A percentile compares a stretch with the other conserved stretches of the same genome.
phyloP scores from a whole-genome alignment of 2,797 vertebrate genomes.

The Leptoclinus maculatus region DNA sequence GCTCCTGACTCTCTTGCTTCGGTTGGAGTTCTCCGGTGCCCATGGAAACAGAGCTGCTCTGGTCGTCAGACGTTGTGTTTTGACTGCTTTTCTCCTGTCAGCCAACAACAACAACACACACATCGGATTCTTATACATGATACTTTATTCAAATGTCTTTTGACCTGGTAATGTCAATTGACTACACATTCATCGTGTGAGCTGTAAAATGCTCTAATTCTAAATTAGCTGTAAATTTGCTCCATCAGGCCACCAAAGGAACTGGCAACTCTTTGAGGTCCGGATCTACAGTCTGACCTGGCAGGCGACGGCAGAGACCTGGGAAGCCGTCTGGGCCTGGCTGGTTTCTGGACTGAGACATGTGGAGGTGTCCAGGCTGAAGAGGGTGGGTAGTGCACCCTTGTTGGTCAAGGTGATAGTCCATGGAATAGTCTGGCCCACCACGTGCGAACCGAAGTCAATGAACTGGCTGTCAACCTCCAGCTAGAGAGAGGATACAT shows the following conservation, averaged over 20 bases:
- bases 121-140: background rate
- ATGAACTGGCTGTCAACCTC: conserved; percentile 89
- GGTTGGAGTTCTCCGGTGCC: conserved; percentile 33
- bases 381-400: conserved; percentile 88
- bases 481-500: conserved; percentile 81
- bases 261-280: background rate
- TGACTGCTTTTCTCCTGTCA: conserved; percentile 51
- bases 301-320: conserved; percentile 32
- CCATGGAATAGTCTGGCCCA: conserved; percentile 90
- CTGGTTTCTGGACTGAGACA: conserved; percentile 53
- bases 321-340: conserved; percentile 39
- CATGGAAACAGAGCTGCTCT: conserved; percentile 7
- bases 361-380: conserved; percentile 78
- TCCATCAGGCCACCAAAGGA: conserved; percentile 2
- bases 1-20: conserved; percentile 33
- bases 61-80: conserved; percentile 16
- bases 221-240: background rate
- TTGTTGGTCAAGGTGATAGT: conserved; percentile 89
- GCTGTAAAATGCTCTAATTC: background rate
- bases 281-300: conserved; percentile 68
- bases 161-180: background rate
- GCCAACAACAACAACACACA: conserved; percentile 30
- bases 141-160: background rate
- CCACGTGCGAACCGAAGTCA: conserved; percentile 90
- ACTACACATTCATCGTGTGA: background rate